Evolutionary conservation across 2,888 invertebrate species (phyloP).

Genomic region (Tribolium freemani): DNA sequence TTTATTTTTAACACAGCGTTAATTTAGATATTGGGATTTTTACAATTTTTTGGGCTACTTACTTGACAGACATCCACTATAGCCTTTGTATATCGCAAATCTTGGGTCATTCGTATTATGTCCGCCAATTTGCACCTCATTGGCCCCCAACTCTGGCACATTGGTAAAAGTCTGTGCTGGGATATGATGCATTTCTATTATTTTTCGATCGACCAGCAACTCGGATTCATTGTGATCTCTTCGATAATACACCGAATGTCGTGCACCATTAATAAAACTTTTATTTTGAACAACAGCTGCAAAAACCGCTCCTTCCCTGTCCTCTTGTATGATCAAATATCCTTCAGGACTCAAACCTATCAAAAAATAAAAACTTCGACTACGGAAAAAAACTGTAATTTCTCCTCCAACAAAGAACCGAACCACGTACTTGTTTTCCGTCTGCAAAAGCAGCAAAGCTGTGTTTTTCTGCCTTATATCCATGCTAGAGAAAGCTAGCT

Average conservation of each 20-base stretch:
- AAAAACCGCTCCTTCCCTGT: constrained; percentile 81
- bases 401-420: background rate
- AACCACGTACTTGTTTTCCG: constrained; percentile 79
- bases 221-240: constrained; percentile 81
- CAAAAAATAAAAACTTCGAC: constrained; percentile 86
- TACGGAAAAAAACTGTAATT: constrained; percentile 58
- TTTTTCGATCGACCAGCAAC: constrained; percentile 82
- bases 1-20: too few relatives aligned
- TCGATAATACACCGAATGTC: constrained; percentile 82
- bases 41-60: constrained; percentile 66
- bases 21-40: too few relatives aligned
- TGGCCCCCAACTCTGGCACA: constrained; percentile 78
- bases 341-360: constrained; percentile 88
- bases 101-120: constrained; percentile 87
- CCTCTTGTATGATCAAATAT: constrained; percentile 87
- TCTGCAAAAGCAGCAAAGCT: constrained; percentile 84
- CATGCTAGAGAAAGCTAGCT: constrained; percentile 88
- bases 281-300: constrained; percentile 83
- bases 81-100: constrained; percentile 86
- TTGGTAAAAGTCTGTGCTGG: constrained; percentile 79
- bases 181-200: constrained; percentile 78
- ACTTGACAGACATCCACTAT: constrained; percentile 93
- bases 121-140: constrained; percentile 90
- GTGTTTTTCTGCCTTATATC: constrained; percentile 84
- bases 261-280: constrained; percentile 85